These are phyloP conservation scores for Leptura quadrifasciata DNA, from an alignment of 2,888 invertebrate genomes.

Conservation along the genomic window DNA sequence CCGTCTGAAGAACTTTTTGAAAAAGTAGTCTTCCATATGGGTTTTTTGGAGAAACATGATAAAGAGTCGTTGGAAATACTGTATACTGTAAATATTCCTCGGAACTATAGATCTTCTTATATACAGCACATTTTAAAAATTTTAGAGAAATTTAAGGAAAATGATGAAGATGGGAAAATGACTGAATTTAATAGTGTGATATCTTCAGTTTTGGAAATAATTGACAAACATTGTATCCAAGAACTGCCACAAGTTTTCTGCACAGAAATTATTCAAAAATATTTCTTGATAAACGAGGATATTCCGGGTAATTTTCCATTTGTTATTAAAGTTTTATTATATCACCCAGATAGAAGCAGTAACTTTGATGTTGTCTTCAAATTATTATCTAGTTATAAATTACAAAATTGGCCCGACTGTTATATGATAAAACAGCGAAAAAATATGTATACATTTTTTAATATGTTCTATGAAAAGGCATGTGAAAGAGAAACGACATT, in stretches of 20 bases:
- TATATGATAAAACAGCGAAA: slow-evolving; percentile 1
- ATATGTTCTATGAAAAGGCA: slow-evolving; percentile 1
- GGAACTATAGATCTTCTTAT: background rate
- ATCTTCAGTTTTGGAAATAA: background rate
- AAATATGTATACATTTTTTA: no score
- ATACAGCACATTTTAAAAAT: background rate
- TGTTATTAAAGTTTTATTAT: slow-evolving; percentile 17
- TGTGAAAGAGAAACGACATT: background rate
- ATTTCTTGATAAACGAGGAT: background rate
- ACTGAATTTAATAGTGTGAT: background rate
- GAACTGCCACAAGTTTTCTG: no score
- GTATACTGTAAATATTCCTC: background rate
- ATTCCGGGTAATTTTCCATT: slow-evolving; percentile 13
- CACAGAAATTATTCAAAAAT: slow-evolving; percentile 12
- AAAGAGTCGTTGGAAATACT: background rate
- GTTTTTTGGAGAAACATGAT: no score
- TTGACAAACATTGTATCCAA: slow-evolving; percentile 19
- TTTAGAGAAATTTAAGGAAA: no score
- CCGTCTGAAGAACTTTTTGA: no score
- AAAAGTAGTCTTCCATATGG: no score
- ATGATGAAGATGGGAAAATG: no score
- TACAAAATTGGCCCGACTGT: background rate
- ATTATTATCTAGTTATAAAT: slow-evolving; percentile 23
- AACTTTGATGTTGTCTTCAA: slow-evolving; percentile 20
- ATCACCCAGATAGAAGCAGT: background rate